Percentiles rank a stretch among this genome's conserved stretches.
Evolutionary conservation across 2,888 invertebrate genomes (phyloP).

Genomic region (Chrysodeixis includens): DNA sequence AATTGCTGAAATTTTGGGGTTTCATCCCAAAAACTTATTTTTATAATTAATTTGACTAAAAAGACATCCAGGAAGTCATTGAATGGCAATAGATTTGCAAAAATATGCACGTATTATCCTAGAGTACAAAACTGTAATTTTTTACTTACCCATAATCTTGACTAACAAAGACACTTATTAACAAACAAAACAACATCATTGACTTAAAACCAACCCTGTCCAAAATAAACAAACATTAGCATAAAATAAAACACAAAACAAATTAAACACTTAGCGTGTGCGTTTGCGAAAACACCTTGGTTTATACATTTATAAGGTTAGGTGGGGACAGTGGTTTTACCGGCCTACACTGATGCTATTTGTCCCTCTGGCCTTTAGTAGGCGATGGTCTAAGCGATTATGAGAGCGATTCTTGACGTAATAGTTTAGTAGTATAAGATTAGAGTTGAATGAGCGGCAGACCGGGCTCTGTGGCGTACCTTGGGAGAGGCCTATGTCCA

Average conservation of each 20-base stretch:
- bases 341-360: conserved; percentile 53
- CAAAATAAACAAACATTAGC: conserved; percentile 9
- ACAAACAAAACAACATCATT: neutral
- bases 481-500: no score
- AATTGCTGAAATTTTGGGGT: no score
- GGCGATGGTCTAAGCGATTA: conserved; percentile 3
- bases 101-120: no score
- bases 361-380: conserved; percentile 49
- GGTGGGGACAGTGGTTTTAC: conserved; percentile 51
- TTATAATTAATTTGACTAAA: no score
- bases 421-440: no score
- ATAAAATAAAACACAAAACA: conserved; percentile 31
- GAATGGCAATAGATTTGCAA: no score
- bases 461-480: no score
- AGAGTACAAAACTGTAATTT: no score
- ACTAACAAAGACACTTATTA: neutral
- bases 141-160: no score
- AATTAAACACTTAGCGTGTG: conserved; percentile 47
- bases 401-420: conserved; percentile 11
- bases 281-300: conserved; percentile 44
- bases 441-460: no score
- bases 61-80: no score
- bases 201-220: neutral
- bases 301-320: conserved; percentile 48
- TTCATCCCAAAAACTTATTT: no score